Evolutionary conservation across 2,888 invertebrate genomes (phyloP).

Genomic region (Nephrotoma guestfalica): DNA sequence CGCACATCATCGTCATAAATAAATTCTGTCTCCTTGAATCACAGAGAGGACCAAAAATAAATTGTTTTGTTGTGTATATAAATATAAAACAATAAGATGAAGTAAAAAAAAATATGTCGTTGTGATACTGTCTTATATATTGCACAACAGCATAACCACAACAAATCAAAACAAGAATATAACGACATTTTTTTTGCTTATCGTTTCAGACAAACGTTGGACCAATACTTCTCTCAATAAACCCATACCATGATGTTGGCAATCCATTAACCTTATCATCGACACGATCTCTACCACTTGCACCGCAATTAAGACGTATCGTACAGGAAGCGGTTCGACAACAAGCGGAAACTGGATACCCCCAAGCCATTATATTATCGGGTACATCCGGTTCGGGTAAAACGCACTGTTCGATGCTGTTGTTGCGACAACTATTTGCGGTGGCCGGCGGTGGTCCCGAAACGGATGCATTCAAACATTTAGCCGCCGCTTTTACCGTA

Average conservation of each 20-base stretch:
- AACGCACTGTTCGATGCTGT: slow-evolving; percentile 82
- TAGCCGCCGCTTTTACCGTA: slow-evolving; percentile 90
- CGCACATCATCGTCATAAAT: neutral
- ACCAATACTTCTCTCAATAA: slow-evolving; percentile 77
- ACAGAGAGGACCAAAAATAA: neutral
- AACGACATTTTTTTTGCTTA: neutral
- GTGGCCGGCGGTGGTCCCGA: slow-evolving; percentile 84
- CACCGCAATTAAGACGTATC: slow-evolving; percentile 73
- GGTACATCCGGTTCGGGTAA: slow-evolving; percentile 89
- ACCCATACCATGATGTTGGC: slow-evolving; percentile 75
- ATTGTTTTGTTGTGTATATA: neutral
- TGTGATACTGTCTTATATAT: slow-evolving; percentile 3
- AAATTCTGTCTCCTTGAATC: neutral
- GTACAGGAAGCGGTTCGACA: slow-evolving; percentile 86
- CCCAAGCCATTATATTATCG: slow-evolving; percentile 85
- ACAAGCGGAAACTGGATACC: slow-evolving; percentile 89
- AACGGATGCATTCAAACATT: slow-evolving; percentile 91
- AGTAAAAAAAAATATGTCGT: neutral
- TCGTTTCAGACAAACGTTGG: slow-evolving; percentile 76
- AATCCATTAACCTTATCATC: slow-evolving; percentile 78
- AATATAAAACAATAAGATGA: neutral
- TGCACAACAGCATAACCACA: neutral
- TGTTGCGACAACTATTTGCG: slow-evolving; percentile 81
- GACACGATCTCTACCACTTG: slow-evolving; percentile 54
- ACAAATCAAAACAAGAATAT: neutral